Conservation (phyloP, 2,888 invertebrate genomes). For the Lochmaea capreae region DNA sequence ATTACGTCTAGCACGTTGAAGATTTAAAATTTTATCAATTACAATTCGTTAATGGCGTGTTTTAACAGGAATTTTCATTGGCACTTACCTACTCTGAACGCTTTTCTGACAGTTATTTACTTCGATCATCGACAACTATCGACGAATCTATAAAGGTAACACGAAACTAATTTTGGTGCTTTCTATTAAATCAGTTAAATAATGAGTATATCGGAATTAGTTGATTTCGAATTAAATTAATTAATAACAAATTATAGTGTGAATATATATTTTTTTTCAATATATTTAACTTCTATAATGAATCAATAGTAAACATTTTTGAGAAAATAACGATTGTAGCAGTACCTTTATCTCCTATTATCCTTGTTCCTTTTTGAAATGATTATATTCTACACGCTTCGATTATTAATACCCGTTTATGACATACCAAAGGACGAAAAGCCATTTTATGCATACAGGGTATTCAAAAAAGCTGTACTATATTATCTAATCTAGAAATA, state of each 20-base stretch:
- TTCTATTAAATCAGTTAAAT: background rate
- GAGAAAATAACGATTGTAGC: no score
- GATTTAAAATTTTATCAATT: background rate
- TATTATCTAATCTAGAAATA: no score
- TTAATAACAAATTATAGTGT: no score
- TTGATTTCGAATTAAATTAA: no score
- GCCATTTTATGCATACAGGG: background rate
- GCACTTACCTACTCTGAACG: background rate
- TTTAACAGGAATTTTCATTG: conserved; percentile 1
- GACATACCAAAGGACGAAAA: background rate
- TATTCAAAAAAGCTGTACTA: no score
- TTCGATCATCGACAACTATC: background rate
- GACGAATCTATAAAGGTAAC: background rate
- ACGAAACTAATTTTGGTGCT: background rate
- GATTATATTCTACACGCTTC: no score
- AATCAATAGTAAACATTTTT: no score
- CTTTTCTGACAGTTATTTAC: conserved; percentile 1
- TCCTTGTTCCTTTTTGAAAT: no score
- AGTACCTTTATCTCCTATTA: no score
- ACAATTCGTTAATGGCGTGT: conserved; percentile 1
- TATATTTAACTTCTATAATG: no score
- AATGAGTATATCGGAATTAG: no score
- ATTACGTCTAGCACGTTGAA: background rate
- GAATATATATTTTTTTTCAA: no score
- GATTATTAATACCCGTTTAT: background rate